Conservation (phyloP, 92 coral and sea anemone species). For the Epizoanthus stellaris region DNA sequence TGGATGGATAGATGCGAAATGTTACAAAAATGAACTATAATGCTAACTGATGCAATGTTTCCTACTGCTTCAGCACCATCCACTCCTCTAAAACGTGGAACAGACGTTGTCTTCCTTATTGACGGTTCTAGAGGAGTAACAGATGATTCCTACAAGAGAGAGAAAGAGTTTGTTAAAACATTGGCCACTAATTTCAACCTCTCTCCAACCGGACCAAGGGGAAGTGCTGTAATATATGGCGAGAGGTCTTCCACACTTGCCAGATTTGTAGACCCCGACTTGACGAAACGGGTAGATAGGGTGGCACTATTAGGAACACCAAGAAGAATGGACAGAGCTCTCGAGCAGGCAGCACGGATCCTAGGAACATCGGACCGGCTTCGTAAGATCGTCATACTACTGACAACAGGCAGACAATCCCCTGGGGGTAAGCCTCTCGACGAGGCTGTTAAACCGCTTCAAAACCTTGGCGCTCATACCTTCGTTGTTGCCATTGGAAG, state of each 20-base stretch:
- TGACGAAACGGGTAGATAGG: conserved; percentile 50
- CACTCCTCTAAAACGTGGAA: conserved; percentile 57
- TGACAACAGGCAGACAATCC: conserved; percentile 77
- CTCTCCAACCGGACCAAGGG: conserved; percentile 59
- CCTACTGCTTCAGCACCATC: conserved; percentile 52
- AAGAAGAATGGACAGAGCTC: conserved; percentile 65
- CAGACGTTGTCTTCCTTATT: conserved; percentile 71
- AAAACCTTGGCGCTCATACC: conserved; percentile 71
- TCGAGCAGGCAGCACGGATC: conserved; percentile 52
- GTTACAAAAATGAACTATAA: not conserved
- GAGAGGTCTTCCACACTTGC: conserved; percentile 33
- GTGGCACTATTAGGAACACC: conserved; percentile 57
- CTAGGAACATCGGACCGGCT: conserved; percentile 31
- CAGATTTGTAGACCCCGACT: conserved; percentile 40
- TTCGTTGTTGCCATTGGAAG: conserved; percentile 81
- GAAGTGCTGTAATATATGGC: conserved; percentile 56
- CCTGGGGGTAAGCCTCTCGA: conserved; percentile 58
- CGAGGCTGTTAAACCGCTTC: conserved; percentile 57
- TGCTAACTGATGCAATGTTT: not conserved
- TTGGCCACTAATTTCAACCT: conserved; percentile 61
- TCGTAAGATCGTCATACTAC: conserved; percentile 67
- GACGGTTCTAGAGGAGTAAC: conserved; percentile 66
- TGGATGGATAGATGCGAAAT: no score
- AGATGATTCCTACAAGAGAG: conserved; percentile 32
- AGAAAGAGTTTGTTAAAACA: conserved; percentile 66